Evolutionary conservation across 1,140 invertebrate species (phyloP).

Genomic region (Andrena cerasifolii): DNA sequence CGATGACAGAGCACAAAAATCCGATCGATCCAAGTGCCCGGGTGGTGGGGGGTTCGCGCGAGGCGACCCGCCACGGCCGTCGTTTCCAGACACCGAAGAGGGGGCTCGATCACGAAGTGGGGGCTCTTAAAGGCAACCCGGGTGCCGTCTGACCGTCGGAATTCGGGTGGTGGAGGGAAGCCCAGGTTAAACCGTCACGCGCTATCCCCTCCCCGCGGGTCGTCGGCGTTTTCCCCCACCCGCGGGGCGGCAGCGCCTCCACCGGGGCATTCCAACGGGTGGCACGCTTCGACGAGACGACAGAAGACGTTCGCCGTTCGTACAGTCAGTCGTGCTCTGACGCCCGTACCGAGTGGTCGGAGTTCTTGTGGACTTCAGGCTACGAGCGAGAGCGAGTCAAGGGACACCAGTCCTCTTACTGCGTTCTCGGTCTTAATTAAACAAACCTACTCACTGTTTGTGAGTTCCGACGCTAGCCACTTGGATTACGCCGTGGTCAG

Average conservation of each 20-base stretch:
- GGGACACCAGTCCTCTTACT: conserved; percentile 1
- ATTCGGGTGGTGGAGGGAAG: conserved; percentile 76
- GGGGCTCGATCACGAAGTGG: conserved; percentile 40
- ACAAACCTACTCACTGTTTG: too few relatives aligned
- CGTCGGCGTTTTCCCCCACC: conserved; percentile 58
- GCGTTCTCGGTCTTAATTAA: background rate
- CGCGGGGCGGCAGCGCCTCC: conserved; percentile 47
- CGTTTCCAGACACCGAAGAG: conserved; percentile 17
- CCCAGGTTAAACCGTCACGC: conserved; percentile 79
- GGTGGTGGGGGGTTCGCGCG: conserved; percentile 52
- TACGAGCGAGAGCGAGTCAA: conserved; percentile 7
- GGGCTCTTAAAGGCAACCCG: conserved; percentile 67
- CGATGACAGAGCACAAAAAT: conserved; percentile 41
- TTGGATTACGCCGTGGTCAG: conserved; percentile 56
- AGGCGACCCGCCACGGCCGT: conserved; percentile 40
- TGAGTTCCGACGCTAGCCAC: background rate
- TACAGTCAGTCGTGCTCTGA: conserved; percentile 77
- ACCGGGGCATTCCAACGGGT: conserved; percentile 74
- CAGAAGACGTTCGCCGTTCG: conserved; percentile 73
- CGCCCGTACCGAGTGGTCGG: conserved; percentile 74
- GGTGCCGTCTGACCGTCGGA: conserved; percentile 74
- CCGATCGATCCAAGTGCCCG: conserved; percentile 47
- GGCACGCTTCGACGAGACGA: conserved; percentile 70
- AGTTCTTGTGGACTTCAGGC: conserved; percentile 43
- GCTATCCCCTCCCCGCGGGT: conserved; percentile 71